Evolutionary conservation across 2,113 vertebrate species (phyloP).

Genomic region (Variabilichromis moorii): DNA sequence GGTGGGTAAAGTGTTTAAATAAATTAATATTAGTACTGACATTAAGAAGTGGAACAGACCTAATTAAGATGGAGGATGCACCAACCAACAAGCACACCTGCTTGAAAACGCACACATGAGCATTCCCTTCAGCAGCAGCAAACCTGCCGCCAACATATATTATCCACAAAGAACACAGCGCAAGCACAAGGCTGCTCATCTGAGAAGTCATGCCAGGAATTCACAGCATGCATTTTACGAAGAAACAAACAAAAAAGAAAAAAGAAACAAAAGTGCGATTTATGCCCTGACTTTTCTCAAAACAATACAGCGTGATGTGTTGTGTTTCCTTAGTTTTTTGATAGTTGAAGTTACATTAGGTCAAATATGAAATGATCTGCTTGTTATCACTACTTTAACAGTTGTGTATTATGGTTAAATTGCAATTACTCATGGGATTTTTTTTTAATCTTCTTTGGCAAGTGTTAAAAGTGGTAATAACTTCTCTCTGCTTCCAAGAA

Average conservation of each 20-base stretch:
- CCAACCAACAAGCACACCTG: not conserved
- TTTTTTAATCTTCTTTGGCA: not conserved
- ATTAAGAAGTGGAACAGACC: not conserved
- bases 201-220: conserved; percentile 47
- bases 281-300: not conserved
- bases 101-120: conserved; percentile 6
- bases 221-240: not conserved
- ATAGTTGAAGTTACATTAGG: not conserved
- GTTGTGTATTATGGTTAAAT: not conserved
- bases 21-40: not conserved
- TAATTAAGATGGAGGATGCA: conserved; percentile 2
- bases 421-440: not conserved
- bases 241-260: not conserved
- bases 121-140: not conserved
- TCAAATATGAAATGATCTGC: not conserved
- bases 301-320: not conserved
- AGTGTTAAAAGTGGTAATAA: not conserved
- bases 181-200: conserved; percentile 8
- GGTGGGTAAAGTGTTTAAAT: not conserved
- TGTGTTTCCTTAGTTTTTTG: conserved; percentile 1
- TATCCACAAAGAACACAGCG: conserved; percentile 23
- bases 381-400: not conserved
- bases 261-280: not conserved
- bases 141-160: conserved; percentile 26
- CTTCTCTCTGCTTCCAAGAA: not conserved